phyloP scores from a whole-genome alignment of 2,113 vertebrate species.

The Microtus richardsoni region DNA sequence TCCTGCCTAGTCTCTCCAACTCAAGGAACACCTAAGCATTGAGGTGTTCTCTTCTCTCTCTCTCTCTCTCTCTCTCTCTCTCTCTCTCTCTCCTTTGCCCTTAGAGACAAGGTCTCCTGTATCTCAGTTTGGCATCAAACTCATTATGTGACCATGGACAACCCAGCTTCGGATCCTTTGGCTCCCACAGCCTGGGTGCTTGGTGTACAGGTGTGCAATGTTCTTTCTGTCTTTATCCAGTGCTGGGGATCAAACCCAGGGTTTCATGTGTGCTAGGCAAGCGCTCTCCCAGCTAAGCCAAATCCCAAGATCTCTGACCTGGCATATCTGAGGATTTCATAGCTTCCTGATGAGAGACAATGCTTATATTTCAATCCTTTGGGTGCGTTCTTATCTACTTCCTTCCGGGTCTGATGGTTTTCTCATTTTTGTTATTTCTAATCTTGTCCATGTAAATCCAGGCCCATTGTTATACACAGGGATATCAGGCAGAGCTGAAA shows the following conservation, averaged over 20 bases:
- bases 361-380: neutral
- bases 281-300: neutral
- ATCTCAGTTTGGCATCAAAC: neutral
- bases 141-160: no score
- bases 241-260: neutral
- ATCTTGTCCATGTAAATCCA: neutral
- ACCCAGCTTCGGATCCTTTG: neutral
- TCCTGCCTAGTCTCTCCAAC: neutral
- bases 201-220: neutral
- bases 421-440: neutral
- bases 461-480: neutral
- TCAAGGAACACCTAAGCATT: neutral
- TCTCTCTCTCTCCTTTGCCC: no score
- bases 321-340: neutral
- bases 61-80: no score
- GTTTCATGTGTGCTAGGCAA: neutral
- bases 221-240: neutral
- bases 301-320: neutral
- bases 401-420: conserved; percentile 12
- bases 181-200: neutral
- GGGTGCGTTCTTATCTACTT: neutral
- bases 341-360: neutral
- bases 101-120: neutral
- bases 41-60: no score
- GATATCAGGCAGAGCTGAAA: neutral